phyloP scores from a whole-genome alignment of 2,888 invertebrate genomes.

The Xiphydria camelus region DNA sequence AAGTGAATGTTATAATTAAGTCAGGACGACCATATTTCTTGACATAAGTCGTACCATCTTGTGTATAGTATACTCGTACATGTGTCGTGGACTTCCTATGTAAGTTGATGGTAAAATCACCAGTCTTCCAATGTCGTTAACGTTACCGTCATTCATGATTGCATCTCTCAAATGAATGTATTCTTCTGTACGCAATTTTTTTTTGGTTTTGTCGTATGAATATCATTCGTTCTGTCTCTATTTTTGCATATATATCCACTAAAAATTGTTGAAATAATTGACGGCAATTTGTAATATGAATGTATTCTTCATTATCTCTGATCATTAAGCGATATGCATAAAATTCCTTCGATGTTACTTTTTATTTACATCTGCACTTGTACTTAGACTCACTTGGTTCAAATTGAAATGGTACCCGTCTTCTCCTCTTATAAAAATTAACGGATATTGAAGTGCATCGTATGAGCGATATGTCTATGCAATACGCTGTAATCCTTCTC shows the following conservation, averaged over 20 bases:
- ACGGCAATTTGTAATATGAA: too few relatives aligned
- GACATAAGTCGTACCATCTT: conserved; percentile 49
- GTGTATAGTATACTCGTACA: conserved; percentile 51
- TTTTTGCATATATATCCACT: conserved; percentile 49
- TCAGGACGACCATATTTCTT: conserved; percentile 46
- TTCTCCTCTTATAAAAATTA: too few relatives aligned
- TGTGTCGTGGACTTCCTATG: conserved; percentile 46
- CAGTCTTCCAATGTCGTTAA: conserved; percentile 23
- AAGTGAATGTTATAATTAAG: conserved; percentile 48
- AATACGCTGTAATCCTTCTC: too few relatives aligned
- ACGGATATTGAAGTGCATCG: too few relatives aligned
- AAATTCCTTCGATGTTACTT: too few relatives aligned
- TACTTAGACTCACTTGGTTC: too few relatives aligned
- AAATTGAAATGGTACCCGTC: too few relatives aligned
- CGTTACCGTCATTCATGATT: conserved; percentile 36
- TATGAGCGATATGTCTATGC: too few relatives aligned
- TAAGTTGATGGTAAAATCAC: conserved; percentile 39
- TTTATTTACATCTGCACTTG: too few relatives aligned
- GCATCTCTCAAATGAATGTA: too few relatives aligned
- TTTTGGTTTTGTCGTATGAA: conserved; percentile 43
- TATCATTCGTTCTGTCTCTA: conserved; percentile 43
- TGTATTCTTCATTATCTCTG: too few relatives aligned
- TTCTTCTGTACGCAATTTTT: conserved; percentile 33
- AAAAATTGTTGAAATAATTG: conserved; percentile 46
- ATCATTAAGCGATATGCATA: too few relatives aligned